Evolutionary conservation across 2,888 invertebrate genomes (phyloP), one percentile per base, ranked within the genome.

Genomic region (Leptopterna dolabrata): DNA sequence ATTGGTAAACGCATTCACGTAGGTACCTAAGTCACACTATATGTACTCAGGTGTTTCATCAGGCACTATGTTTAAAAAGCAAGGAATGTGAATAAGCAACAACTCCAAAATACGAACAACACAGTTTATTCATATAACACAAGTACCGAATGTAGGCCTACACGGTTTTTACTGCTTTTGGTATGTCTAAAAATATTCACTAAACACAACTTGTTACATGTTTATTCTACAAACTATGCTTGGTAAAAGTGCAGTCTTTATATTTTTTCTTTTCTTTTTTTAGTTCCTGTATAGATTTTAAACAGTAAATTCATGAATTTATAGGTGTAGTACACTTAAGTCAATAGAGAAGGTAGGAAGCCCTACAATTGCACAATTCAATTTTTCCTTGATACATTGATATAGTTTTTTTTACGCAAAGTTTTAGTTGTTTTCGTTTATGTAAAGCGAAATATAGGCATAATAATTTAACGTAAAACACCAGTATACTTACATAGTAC

Each of bases 181-280:
- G 78, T 45, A 55, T 51, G 29, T 81, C 81, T 81, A 81, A 81
- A 78, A 81, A 81, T 81, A 81, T 51, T 81, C 36, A 55, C 81
- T 81, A 81, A 78, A 55, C 51, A 51, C 51, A 81, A 51, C 81
- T 27, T 29, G 29, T 30, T 55, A 81, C 81, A 81, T 13, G 27
- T 51, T 55, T 81, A 81, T 55, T 55, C 51, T 81, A 81, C 19
- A n/a, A 73, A 45, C 78, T 78, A 78, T 76, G 73, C 76, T 76
- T 73, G 73, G 73, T 73, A 85, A 73, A 85, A 85, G 85, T 85
- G 85, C 85, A 85, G 85, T 85, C 85, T 85, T 85, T 29, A 85
- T 85, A 71, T 43, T 85, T 27, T 85, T 85, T 85, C 47, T 27
- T 85, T 85, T 85, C 47, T 71, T 73, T 47, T 55, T 55, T 76